Conservation (phyloP, 2,888 invertebrate species). For the Lysandra bellargus region DNA sequence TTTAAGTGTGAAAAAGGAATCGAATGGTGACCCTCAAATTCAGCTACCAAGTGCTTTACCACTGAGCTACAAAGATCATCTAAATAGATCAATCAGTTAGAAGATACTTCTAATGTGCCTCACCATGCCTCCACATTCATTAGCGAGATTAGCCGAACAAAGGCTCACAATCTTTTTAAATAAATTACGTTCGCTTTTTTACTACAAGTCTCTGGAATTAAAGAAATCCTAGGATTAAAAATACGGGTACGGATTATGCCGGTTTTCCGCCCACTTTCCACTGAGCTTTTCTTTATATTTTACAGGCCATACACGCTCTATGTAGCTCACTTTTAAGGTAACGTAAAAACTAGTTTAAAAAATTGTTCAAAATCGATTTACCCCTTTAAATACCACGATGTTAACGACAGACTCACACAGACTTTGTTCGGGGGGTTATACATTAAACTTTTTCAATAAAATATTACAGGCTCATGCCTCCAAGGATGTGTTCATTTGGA, state of each 20-base stretch:
- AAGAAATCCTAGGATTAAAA: conserved; percentile 16
- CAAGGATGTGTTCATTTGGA: too few relatives aligned
- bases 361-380: too few relatives aligned
- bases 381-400: too few relatives aligned
- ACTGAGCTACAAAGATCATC: too few relatives aligned
- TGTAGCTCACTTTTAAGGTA: neutral
- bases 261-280: neutral
- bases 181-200: conserved; percentile 24
- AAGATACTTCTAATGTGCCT: neutral
- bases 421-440: too few relatives aligned
- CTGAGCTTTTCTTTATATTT: conserved; percentile 5
- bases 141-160: neutral
- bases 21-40: too few relatives aligned
- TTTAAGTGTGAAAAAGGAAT: too few relatives aligned
- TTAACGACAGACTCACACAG: too few relatives aligned
- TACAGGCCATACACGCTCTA: neutral
- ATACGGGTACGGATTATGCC: conserved; percentile 12
- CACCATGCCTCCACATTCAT: neutral
- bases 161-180: conserved; percentile 16
- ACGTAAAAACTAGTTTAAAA: too few relatives aligned
- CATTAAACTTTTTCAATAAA: too few relatives aligned
- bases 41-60: too few relatives aligned
- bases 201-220: conserved; percentile 16
- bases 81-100: neutral
- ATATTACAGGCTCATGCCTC: too few relatives aligned